Evolutionary conservation across 2,113 vertebrate species (phyloP), one percentile per base, ranked within the genome.

Genomic region (Dascyllus trimaculatus): DNA sequence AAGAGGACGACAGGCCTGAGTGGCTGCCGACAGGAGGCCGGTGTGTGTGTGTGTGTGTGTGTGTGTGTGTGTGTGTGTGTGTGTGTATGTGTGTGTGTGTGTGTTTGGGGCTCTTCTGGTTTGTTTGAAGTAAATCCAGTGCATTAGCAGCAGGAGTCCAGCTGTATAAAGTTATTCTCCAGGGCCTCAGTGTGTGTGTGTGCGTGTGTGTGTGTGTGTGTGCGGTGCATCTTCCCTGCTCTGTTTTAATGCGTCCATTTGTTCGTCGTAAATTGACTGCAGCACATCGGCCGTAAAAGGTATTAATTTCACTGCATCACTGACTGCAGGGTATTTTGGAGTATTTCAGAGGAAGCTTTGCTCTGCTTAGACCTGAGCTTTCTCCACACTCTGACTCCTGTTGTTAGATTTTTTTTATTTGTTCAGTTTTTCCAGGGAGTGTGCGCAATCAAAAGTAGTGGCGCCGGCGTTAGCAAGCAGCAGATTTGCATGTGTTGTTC

Each of bases 91-190:
- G n/a, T n/a, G n/a, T n/a, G n/a, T 69, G 46, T 48, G 70, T 53
- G 59, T 29, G 46, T 40, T 35, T 5, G 2, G 2, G 4, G 0
- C 0, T 22, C 0, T 0, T 54, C 51, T 77, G 68, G 19, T 38
- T 69, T 82, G 80, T 88, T 73, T 86, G 76, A 88, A 79, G 81
- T 79, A 66, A 64, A 71, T 61, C 11, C 54, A 66, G 64, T 75
- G 64, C 77, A 85, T 88, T 82, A 85, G 75, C 49, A 71, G 53
- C 43, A 68, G 68, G 54, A 75, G 38, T 64, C 54, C 69, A 83
- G 57, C 80, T 79, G 72, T 59, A 64, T 53, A 46, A 75, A 68
- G 62, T 68, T 64, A 56, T 52, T 52, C 70, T 76, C 61, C 21
- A 40, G 62, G 71, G 54, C 45, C 53, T 43, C 52, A 60, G 51